These are phyloP conservation scores for Drosophila bunnanda DNA, from an alignment of 2,888 invertebrate species.

Conservation along the genomic window DNA sequence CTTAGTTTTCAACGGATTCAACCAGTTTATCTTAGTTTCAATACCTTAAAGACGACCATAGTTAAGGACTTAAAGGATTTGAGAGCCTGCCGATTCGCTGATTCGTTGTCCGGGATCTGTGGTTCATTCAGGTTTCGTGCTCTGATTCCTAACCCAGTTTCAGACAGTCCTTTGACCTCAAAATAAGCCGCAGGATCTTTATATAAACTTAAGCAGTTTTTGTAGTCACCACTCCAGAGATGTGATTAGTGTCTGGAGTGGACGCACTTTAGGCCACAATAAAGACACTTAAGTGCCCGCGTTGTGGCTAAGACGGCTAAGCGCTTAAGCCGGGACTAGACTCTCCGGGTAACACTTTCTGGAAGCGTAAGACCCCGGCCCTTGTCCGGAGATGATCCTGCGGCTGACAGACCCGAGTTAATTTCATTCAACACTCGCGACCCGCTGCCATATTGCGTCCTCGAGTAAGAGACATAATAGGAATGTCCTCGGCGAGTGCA, in stretches of 20 bases:
- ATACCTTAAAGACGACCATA: background rate
- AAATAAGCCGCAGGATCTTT: conserved; percentile 28
- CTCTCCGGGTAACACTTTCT: conserved; percentile 63
- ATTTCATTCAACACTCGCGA: conserved; percentile 45
- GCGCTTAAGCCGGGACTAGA: conserved; percentile 52
- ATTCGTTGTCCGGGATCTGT: background rate
- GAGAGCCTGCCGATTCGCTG: conserved; percentile 24
- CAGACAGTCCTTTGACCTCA: conserved; percentile 9
- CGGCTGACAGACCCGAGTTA: conserved; percentile 34
- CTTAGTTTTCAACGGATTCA: conserved; percentile 2
- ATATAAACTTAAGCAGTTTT: conserved; percentile 41
- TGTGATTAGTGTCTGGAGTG: conserved; percentile 52
- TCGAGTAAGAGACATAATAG: background rate
- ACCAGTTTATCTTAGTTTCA: background rate
- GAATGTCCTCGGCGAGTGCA: background rate
- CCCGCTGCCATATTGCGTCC: conserved; percentile 23
- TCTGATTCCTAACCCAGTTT: conserved; percentile 24
- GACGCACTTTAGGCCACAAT: conserved; percentile 68
- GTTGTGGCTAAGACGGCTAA: conserved; percentile 62
- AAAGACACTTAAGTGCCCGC: conserved; percentile 66
- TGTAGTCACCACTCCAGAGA: background rate
- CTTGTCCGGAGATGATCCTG: conserved; percentile 19
- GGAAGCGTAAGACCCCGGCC: conserved; percentile 35
- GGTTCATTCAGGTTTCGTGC: conserved; percentile 42
- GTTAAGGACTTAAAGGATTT: conserved; percentile 23